Evolutionary conservation across 2,113 vertebrate genomes (phyloP).

Genomic region (Phyllopteryx taeniolatus): DNA sequence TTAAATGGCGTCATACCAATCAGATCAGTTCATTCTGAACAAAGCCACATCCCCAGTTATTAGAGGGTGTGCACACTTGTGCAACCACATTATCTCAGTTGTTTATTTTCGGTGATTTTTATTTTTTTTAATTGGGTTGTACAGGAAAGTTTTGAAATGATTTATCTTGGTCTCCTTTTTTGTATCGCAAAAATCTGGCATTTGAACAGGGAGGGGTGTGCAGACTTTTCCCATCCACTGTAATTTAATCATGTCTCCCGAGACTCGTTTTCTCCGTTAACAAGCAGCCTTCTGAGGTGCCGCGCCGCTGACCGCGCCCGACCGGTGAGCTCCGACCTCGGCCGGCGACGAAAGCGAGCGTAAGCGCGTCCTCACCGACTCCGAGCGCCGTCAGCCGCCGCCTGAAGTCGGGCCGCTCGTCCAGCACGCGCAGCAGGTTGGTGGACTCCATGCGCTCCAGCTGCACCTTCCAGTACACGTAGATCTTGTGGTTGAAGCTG

Average conservation of each 20-base stretch:
- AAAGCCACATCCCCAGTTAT: too few relatives aligned
- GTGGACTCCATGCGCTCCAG: constrained; percentile 96
- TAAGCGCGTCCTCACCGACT: constrained; percentile 76
- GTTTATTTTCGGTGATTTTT: too few relatives aligned
- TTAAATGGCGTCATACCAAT: too few relatives aligned
- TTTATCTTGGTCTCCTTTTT: neutral
- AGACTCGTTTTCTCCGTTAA: neutral
- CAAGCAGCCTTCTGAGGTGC: too few relatives aligned
- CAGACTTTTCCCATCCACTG: neutral
- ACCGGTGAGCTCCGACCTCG: too few relatives aligned
- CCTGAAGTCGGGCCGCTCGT: constrained; percentile 77
- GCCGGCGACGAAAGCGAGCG: too few relatives aligned
- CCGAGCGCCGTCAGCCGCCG: constrained; percentile 74
- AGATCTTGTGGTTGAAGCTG: constrained; percentile 95
- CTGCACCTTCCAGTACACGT: constrained; percentile 93
- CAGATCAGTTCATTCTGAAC: too few relatives aligned
- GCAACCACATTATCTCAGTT: too few relatives aligned
- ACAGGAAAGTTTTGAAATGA: too few relatives aligned
- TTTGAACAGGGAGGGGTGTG: neutral
- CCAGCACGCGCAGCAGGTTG: constrained; percentile 84
- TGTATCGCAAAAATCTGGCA: neutral
- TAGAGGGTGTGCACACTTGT: too few relatives aligned
- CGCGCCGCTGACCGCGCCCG: too few relatives aligned
- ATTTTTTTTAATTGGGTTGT: too few relatives aligned
- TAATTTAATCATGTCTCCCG: neutral